Conservation (phyloP, 2,888 invertebrate genomes). For the Cerastis rubricosa region DNA sequence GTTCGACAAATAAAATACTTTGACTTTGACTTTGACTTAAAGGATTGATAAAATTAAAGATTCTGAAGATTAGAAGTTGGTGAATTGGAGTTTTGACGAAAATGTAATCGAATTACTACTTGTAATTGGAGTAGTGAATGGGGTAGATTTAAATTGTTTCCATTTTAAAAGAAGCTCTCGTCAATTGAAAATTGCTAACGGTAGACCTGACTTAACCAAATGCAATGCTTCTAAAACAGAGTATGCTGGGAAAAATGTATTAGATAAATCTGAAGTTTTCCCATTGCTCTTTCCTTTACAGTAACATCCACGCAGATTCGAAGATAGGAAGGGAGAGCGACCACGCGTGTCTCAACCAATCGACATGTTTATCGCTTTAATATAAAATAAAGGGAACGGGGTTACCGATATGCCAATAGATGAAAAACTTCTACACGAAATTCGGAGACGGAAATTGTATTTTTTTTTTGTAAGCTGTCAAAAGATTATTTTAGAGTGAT, state of each 20-base stretch:
- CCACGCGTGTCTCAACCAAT: constrained; percentile 88
- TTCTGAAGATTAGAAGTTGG: no score
- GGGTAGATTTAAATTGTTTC: background rate
- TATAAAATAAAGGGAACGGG: constrained; percentile 89
- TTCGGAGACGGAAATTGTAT: constrained; percentile 85
- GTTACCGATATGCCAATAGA: constrained; percentile 84
- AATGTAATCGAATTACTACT: background rate
- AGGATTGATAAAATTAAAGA: background rate
- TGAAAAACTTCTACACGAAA: constrained; percentile 84
- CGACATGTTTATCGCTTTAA: constrained; percentile 91
- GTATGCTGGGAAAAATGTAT: no score
- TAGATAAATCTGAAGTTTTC: background rate
- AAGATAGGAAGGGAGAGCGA: constrained; percentile 81
- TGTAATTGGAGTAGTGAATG: background rate
- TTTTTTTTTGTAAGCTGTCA: constrained; percentile 66
- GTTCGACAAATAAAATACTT: no score
- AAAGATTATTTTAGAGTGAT: constrained; percentile 66
- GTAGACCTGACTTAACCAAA: no score
- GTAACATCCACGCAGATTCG: constrained; percentile 47
- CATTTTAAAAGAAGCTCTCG: background rate
- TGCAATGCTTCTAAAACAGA: background rate
- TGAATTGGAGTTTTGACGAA: no score
- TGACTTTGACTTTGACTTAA: no score
- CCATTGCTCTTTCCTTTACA: constrained; percentile 1
- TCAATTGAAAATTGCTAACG: background rate